Evolutionary conservation across 2,888 invertebrate genomes (phyloP).

Genomic region (Bruchidius siliquastri): DNA sequence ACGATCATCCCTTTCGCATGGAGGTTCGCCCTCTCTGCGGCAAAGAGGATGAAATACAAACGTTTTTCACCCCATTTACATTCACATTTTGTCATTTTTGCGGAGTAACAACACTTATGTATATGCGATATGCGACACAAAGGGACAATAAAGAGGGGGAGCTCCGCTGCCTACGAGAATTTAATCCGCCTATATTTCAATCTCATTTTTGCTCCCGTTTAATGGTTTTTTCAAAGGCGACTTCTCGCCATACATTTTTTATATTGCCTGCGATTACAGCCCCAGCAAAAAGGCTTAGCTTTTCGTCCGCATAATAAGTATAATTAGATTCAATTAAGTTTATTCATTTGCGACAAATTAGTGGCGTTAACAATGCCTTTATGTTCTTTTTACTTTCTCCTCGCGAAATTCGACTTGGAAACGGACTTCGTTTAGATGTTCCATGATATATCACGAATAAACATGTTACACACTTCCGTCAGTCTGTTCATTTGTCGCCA

Average conservation of each 20-base stretch:
- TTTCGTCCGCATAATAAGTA: slow-evolving; percentile 21
- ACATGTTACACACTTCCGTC: no score
- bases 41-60: slow-evolving; percentile 23
- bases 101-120: slow-evolving; percentile 39
- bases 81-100: slow-evolving; percentile 43
- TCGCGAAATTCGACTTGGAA: no score
- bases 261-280: slow-evolving; percentile 3
- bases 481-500: no score
- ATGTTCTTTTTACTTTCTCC: no score
- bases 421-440: no score
- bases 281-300: background rate
- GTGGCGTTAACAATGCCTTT: background rate
- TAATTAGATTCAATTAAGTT: slow-evolving; percentile 26
- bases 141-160: slow-evolving; percentile 41
- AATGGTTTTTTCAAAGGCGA: slow-evolving; percentile 20
- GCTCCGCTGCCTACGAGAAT: slow-evolving; percentile 31
- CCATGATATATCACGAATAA: no score
- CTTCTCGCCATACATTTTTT: slow-evolving; percentile 13
- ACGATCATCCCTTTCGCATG: slow-evolving; percentile 14
- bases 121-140: slow-evolving; percentile 32
- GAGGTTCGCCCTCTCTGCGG: slow-evolving; percentile 15
- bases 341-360: background rate
- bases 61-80: slow-evolving; percentile 41
- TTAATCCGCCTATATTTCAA: slow-evolving; percentile 33
- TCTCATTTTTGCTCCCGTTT: slow-evolving; percentile 23